Conservation (phyloP, 2,113 vertebrate genomes). For the Gavialis gangeticus region DNA sequence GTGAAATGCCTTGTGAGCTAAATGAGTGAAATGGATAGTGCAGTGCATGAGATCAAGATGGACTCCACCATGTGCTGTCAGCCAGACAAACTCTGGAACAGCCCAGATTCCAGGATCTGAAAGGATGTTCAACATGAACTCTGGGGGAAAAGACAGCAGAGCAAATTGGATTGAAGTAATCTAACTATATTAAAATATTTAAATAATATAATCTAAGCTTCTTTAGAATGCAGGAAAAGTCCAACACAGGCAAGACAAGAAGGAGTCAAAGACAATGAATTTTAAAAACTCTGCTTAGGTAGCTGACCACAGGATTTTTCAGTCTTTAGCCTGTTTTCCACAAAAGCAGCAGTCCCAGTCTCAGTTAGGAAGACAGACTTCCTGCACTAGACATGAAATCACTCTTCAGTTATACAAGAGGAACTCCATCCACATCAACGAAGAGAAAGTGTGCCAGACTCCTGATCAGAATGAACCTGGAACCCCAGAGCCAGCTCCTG, state of each 20-base stretch:
- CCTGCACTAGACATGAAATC: conserved; percentile 24
- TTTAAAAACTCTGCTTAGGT: background rate
- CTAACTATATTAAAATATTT: background rate
- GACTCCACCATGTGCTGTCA: background rate
- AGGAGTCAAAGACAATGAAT: background rate
- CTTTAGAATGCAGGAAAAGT: background rate
- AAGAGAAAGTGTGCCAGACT: background rate
- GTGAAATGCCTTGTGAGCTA: conserved; percentile 4
- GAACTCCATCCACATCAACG: background rate
- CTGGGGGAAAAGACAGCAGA: background rate
- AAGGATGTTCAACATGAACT: background rate
- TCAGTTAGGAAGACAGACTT: conserved; percentile 17
- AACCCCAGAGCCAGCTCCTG: background rate
- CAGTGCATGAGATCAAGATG: background rate
- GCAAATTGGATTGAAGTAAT: background rate
- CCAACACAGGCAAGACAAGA: background rate
- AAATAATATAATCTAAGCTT: conserved; percentile 17
- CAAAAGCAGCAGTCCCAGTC: background rate
- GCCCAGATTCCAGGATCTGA: background rate
- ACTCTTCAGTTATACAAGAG: conserved; percentile 2
- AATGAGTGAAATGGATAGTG: background rate
- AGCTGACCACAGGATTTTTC: background rate
- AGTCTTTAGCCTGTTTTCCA: background rate
- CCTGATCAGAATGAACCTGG: background rate
- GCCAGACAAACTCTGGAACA: background rate